phyloP scores from a whole-genome alignment of 2,888 invertebrate species.

The Lysandra coridon region DNA sequence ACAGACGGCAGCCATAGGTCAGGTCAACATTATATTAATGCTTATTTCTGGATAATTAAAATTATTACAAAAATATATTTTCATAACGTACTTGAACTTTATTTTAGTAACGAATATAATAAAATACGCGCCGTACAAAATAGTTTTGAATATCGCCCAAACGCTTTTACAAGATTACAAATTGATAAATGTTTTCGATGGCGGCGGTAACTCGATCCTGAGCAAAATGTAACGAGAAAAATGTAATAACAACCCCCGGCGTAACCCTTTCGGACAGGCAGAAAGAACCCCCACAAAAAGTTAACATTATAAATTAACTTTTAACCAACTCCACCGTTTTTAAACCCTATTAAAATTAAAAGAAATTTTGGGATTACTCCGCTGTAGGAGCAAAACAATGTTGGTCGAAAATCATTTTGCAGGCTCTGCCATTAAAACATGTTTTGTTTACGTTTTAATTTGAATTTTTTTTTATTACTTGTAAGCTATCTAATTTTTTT shows the following conservation, averaged over 20 bases:
- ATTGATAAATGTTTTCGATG: constrained; percentile 7
- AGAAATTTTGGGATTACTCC: constrained; percentile 10
- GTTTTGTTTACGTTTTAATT: neutral
- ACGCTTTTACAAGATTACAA: constrained; percentile 2
- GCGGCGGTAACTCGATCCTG: neutral
- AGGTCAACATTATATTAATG: too few relatives aligned
- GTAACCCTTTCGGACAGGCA: constrained; percentile 12
- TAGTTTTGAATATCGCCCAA: neutral
- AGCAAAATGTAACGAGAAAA: constrained; percentile 16
- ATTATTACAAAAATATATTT: too few relatives aligned
- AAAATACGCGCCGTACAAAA: neutral
- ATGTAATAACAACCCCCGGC: neutral
- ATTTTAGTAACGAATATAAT: neutral
- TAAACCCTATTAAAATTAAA: constrained; percentile 23
- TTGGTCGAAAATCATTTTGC: neutral
- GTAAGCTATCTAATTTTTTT: too few relatives aligned
- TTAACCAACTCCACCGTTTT: constrained; percentile 21
- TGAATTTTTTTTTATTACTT: too few relatives aligned
- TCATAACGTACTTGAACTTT: too few relatives aligned
- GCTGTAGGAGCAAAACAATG: neutral
- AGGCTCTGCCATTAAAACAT: neutral
- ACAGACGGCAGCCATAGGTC: too few relatives aligned
- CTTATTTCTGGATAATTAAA: too few relatives aligned
- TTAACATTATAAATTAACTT: constrained; percentile 28
- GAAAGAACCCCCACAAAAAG: constrained; percentile 19